Base-by-base conservation (phyloP, 2,888 invertebrate species). In the Gonocerus acuteangulatus region DNA sequence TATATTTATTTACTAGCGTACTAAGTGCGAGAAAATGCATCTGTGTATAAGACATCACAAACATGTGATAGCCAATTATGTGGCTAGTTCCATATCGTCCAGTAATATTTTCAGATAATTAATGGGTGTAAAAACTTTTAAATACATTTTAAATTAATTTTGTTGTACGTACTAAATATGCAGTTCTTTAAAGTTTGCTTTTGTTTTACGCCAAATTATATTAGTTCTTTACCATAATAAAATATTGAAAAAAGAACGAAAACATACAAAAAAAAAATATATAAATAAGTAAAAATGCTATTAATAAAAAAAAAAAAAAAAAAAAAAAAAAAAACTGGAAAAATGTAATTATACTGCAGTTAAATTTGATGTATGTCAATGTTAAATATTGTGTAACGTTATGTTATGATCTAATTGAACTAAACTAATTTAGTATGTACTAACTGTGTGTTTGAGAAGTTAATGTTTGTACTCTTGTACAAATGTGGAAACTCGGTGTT, bases 331-430 rank as follows among this genome's bases (percentile, higher is more conserved):
- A 42, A 42, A 42, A 36, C 11, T 22, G 42, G 42, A 18, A 54
- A 54, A 54, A 36, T 44, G 16, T 15, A 39, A n/a, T 13, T 47
- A 32, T 45, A 45, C 15, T 47, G n/a, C 22, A 45, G 45, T 47
- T 19, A 44, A 34, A 34, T 57, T 63, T 58, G 51, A 57, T 63
- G 61, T 63, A 61, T 61, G 63, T 63, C 63, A 61, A 51, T 63
- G 58, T 63, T 63, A 63, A 49, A 48, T 49, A 60, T 39, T 39
- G 36, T 36, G 34, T 48, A 39, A 59, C 48, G 32, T 59, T 59
- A 59, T 48, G 48, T 59, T 59, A 59, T 48, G 48, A 59, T 48
- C 59, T 57, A 48, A 59, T 48, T 21, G 36, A 59, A 36, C 45
- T 34, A 48, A 47, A 59, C 42, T 59, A 59, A 59, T 59, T 59